Base-by-base conservation (phyloP, 2,113 vertebrate genomes). In the Rhadina sibilatrix region DNA sequence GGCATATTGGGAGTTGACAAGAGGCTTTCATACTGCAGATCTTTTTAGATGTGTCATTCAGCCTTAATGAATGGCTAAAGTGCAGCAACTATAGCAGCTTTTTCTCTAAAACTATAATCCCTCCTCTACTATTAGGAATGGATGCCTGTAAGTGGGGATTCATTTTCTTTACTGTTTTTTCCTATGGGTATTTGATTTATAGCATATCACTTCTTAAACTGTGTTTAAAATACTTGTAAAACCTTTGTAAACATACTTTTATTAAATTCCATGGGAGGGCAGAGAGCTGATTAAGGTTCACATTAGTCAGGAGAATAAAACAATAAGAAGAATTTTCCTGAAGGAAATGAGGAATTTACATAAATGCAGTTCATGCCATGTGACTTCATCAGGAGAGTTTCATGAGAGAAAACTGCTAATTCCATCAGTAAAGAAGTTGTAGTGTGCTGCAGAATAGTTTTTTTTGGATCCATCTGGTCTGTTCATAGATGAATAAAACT, bases 271-370 rank as follows among this genome's bases (percentile, higher is more conserved):
- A 15, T 37, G 66, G 59, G 63, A 68, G 64, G 91, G 21, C 30
- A 79, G 66, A 81, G n/a, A 72, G 33, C 27, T 93, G 37, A 92
- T 93, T 89, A 93, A 87, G 40, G 35, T 63, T 91, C 21, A 44
- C 44, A 90, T 89, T 82, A 91, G 74, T 75, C 78, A 83, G 61
- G 78, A 96, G 77, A 92, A 88, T 57, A 93, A 80, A 89, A 89
- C 27, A 84, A 64, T 78, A 85, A 85, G 47, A 80, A 90, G 63
- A 42, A 72, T 93, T 95, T 94, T 90, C 28, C 28, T 79, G 49
- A 46, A 93, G 83, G 94, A 96, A 94, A 83, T 80, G 28, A 83
- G 33, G 82, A 94, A 90, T 96, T 90, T 88, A 83, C 59, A 69
- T 83, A 90, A 93, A 85, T 46, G 46, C 42, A 86, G 56, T 61